These are phyloP conservation scores for Callospermophilus lateralis DNA, from an alignment of 2,113 vertebrate genomes.

Conservation along the genomic window DNA sequence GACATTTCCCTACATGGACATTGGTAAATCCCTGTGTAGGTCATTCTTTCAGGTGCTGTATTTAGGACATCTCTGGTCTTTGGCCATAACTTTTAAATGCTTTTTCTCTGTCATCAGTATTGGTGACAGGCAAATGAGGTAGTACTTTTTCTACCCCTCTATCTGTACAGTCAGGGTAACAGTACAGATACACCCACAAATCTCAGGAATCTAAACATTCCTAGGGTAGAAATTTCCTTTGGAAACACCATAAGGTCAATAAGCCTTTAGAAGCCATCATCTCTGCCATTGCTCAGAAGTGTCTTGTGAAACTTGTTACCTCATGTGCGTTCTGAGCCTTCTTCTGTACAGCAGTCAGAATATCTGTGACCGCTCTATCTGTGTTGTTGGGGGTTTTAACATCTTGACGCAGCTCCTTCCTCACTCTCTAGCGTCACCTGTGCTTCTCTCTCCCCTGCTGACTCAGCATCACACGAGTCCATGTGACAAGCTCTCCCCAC, in stretches of 20 bases:
- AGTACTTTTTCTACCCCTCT: not conserved
- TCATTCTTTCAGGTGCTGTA: not conserved
- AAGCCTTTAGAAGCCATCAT: not conserved
- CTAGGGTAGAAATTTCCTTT: not conserved
- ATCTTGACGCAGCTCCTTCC: not conserved
- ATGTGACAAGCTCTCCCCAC: rapidly evolving
- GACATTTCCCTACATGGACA: not conserved
- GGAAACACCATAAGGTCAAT: not conserved
- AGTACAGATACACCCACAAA: not conserved
- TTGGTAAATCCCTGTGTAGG: not conserved
- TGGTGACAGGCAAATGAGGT: not conserved
- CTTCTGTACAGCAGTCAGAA: not conserved
- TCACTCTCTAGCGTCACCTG: not conserved
- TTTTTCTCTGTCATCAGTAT: not conserved
- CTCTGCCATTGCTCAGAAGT: not conserved
- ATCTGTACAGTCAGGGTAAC: not conserved
- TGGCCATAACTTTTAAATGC: not conserved
- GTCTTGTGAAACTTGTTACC: not conserved
- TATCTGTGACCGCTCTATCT: not conserved
- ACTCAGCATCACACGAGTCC: not conserved
- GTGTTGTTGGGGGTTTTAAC: not conserved
- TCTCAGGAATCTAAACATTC: not conserved
- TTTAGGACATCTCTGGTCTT: not conserved
- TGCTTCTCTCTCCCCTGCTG: not conserved
- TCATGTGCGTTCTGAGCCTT: not conserved